Conservation (phyloP, 1,140 invertebrate genomes). For the Campoletis sonorensis region DNA sequence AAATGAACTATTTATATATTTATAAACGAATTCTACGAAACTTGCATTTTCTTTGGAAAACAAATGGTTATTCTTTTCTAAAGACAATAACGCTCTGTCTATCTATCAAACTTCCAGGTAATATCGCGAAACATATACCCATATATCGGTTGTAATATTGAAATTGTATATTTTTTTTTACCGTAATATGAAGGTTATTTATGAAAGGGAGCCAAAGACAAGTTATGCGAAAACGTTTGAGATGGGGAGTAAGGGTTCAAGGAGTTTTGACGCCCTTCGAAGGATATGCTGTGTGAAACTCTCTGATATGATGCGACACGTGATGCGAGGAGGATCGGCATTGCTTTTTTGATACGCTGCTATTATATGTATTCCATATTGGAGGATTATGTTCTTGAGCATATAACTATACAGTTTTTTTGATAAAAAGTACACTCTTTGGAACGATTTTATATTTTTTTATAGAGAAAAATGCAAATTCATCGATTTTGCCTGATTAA, state of each 20-base stretch:
- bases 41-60: slow-evolving; percentile 66
- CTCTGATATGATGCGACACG: slow-evolving; percentile 61
- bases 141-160: slow-evolving; percentile 72
- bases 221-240: slow-evolving; percentile 47
- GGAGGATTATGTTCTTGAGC: background rate
- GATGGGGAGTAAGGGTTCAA: slow-evolving; percentile 11
- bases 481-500: background rate
- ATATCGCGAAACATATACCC: slow-evolving; percentile 69
- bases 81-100: slow-evolving; percentile 74
- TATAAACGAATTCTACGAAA: slow-evolving; percentile 52
- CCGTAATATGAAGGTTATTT: slow-evolving; percentile 74
- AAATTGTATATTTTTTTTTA: slow-evolving; percentile 71
- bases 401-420: slow-evolving; percentile 31
- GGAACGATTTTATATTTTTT: background rate
- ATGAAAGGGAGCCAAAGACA: slow-evolving; percentile 69
- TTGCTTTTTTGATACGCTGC: slow-evolving; percentile 44
- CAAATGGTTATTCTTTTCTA: slow-evolving; percentile 75
- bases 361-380: slow-evolving; percentile 49
- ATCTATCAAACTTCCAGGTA: slow-evolving; percentile 74
- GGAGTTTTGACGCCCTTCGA: slow-evolving; percentile 1
- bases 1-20: background rate
- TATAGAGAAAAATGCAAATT: background rate
- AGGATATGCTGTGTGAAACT: slow-evolving; percentile 52
- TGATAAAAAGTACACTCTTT: too few relatives aligned
- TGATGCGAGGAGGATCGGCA: slow-evolving; percentile 62